phyloP scores from a whole-genome alignment of 2,888 invertebrate genomes.

The Acleris emargana region DNA sequence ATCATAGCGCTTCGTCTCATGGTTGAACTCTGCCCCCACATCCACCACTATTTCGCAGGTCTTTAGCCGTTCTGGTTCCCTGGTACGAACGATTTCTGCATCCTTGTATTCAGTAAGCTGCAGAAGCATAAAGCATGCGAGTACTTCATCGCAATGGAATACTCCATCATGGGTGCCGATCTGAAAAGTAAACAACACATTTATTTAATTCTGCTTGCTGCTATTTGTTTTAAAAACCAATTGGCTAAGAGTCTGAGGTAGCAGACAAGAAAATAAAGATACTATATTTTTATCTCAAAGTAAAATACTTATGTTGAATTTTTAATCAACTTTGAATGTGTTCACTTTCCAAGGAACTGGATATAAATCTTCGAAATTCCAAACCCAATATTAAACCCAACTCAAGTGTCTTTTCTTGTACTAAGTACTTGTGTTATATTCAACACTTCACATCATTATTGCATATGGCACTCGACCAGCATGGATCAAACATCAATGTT shows the following conservation, averaged over 20 bases:
- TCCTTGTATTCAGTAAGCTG: slow-evolving; percentile 90
- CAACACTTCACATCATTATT: too few relatives aligned
- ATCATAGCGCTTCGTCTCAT: slow-evolving; percentile 90
- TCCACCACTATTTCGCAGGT: slow-evolving; percentile 97
- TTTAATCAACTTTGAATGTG: too few relatives aligned
- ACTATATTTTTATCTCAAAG: too few relatives aligned
- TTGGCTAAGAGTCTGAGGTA: background rate
- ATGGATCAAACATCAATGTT: too few relatives aligned
- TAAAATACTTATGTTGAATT: too few relatives aligned
- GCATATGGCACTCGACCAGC: too few relatives aligned
- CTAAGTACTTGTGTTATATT: too few relatives aligned
- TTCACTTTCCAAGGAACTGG: too few relatives aligned
- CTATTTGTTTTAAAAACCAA: background rate
- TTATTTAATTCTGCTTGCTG: background rate
- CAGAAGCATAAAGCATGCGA: slow-evolving; percentile 97
- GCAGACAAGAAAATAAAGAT: too few relatives aligned
- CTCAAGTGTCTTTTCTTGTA: too few relatives aligned
- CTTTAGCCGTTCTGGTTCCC: slow-evolving; percentile 85
- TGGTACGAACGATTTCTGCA: slow-evolving; percentile 90
- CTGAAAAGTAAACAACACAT: slow-evolving; percentile 45
- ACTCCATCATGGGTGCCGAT: slow-evolving; percentile 92
- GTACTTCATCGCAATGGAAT: slow-evolving; percentile 97
- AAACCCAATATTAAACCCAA: too few relatives aligned
- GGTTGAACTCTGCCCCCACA: slow-evolving; percentile 95
- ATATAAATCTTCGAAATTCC: too few relatives aligned